These are phyloP conservation scores for Vesta saturnalis DNA, from an alignment of 2,888 invertebrate genomes.

Conservation along the genomic window DNA sequence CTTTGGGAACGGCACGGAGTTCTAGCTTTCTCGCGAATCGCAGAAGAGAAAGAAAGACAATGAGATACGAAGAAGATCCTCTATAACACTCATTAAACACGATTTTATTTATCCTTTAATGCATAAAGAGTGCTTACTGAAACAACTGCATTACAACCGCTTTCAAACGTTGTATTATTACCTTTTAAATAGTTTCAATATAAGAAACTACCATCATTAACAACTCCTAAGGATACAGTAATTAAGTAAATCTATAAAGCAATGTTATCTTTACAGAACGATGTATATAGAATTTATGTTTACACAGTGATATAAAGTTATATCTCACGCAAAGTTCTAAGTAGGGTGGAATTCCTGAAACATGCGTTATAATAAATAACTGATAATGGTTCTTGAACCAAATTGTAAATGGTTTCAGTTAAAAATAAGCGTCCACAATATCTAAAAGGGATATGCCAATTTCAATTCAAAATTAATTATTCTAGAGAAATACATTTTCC, in stretches of 20 bases:
- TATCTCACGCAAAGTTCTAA: background rate
- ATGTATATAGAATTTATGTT: background rate
- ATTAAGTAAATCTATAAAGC: constrained; percentile 6
- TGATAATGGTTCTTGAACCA: too few relatives aligned
- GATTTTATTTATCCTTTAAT: constrained; percentile 38
- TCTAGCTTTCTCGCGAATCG: constrained; percentile 37
- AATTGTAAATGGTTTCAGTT: too few relatives aligned
- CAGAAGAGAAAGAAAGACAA: constrained; percentile 23
- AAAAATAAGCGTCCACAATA: too few relatives aligned
- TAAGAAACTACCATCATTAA: background rate
- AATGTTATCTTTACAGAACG: background rate
- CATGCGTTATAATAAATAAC: background rate
- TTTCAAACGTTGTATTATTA: background rate
- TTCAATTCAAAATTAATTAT: too few relatives aligned
- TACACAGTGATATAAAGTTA: background rate
- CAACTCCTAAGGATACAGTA: background rate
- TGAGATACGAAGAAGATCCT: constrained; percentile 34
- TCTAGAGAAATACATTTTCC: too few relatives aligned
- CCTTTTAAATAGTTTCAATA: background rate
- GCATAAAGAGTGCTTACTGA: constrained; percentile 18
- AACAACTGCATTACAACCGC: constrained; percentile 2
- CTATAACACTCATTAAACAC: constrained; percentile 36
- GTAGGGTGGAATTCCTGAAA: background rate
- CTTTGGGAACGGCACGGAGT: constrained; percentile 56
- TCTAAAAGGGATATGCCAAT: too few relatives aligned